A percentile compares a stretch with the other conserved stretches of the same genome.
Evolutionary conservation across 1,140 invertebrate species (phyloP).

Genomic region (Eurosta solidaginis): DNA sequence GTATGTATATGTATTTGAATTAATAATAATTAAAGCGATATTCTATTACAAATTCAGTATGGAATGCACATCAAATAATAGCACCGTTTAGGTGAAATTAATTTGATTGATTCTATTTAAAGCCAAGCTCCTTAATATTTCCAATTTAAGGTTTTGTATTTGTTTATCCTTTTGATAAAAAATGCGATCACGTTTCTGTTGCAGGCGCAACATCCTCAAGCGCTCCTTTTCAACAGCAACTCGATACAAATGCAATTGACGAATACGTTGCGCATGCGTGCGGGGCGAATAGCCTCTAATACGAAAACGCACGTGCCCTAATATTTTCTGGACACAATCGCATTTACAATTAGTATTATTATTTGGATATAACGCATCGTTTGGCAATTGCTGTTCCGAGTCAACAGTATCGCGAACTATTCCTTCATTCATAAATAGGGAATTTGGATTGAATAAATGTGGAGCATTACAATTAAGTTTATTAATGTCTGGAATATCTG

Average conservation of each 20-base stretch:
- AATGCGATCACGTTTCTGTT: conserved; percentile 29
- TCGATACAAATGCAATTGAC: conserved; percentile 29
- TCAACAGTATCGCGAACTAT: too few relatives aligned
- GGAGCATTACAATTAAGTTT: background rate
- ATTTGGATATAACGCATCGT: background rate
- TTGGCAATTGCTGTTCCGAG: background rate
- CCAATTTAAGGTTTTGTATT: conserved; percentile 32
- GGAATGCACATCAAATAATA: background rate
- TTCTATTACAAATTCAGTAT: background rate
- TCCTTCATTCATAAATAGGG: background rate
- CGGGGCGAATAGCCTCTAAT: background rate
- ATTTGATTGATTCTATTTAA: conserved; percentile 29
- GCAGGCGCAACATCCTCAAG: background rate
- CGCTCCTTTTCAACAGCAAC: conserved; percentile 29
- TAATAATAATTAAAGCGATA: too few relatives aligned
- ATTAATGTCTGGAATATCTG: background rate
- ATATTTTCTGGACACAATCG: background rate
- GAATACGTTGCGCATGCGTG: background rate
- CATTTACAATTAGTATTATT: background rate
- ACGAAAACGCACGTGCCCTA: background rate
- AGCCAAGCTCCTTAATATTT: conserved; percentile 24
- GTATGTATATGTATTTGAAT: too few relatives aligned
- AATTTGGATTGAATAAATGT: background rate
- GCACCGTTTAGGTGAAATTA: background rate
- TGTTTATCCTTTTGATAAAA: conserved; percentile 30